phyloP scores from a whole-genome alignment of 2,888 invertebrate genomes.

The Patella ulyssiponensis region DNA sequence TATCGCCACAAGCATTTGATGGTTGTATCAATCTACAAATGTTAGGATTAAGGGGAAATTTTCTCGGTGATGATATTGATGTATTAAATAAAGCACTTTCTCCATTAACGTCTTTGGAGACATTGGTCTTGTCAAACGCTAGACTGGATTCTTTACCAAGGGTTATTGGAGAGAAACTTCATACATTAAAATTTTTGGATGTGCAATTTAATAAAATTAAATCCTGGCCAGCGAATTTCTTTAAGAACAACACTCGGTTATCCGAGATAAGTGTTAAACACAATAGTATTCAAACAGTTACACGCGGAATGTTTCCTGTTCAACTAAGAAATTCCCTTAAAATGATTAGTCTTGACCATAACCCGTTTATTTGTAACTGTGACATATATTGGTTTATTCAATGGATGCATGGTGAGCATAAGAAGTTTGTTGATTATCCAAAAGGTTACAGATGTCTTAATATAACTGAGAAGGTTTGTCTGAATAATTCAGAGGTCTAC shows the following conservation, averaged over 20 bases:
- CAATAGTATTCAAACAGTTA: neutral
- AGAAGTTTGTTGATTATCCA: slow-evolving; percentile 4
- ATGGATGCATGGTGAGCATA: slow-evolving; percentile 23
- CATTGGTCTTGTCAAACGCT: neutral
- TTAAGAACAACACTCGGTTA: neutral
- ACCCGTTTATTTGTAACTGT: slow-evolving; percentile 78
- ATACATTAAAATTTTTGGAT: neutral
- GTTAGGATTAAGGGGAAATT: neutral
- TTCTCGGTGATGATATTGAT: neutral
- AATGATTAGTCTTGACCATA: slow-evolving; percentile 75
- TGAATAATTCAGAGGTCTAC: neutral
- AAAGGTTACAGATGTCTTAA: neutral
- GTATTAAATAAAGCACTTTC: neutral
- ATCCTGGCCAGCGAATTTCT: neutral
- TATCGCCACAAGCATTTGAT: neutral
- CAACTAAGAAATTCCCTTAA: slow-evolving; percentile 16
- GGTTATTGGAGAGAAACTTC: neutral
- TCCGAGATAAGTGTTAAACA: neutral
- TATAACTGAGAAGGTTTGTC: neutral
- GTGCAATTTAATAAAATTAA: neutral
- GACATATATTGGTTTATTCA: slow-evolving; percentile 60
- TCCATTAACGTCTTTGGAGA: neutral
- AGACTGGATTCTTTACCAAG: neutral
- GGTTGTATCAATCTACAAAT: neutral
- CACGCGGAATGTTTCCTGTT: neutral